Conservation (phyloP, 2,797 vertebrate genomes). For the Anguilla marmorata region DNA sequence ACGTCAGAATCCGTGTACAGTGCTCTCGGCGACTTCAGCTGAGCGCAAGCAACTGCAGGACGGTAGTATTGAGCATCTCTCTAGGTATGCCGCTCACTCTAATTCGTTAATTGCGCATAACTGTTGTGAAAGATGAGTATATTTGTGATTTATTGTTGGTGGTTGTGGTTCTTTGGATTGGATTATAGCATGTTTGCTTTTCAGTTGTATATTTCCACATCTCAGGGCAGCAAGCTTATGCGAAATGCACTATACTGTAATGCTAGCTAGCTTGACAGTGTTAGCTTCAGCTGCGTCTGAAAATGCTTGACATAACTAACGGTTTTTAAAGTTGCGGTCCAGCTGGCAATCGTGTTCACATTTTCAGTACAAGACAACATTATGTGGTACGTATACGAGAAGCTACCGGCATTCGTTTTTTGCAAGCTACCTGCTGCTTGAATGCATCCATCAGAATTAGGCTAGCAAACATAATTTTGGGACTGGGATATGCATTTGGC, state of each 20-base stretch:
- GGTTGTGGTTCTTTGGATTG: background rate
- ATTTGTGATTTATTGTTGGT: background rate
- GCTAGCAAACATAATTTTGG: constrained; percentile 21
- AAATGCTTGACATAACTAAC: constrained; percentile 24
- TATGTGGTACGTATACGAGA: constrained; percentile 11
- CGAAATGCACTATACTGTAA: background rate
- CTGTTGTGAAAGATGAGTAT: background rate
- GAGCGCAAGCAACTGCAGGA: constrained; percentile 40
- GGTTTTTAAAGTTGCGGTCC: constrained; percentile 27
- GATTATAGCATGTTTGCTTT: background rate
- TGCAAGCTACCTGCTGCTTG: background rate
- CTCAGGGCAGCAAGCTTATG: background rate
- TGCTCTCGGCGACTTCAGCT: constrained; percentile 40
- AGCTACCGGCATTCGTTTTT: background rate
- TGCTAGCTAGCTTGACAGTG: background rate
- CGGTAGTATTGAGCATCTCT: constrained; percentile 39
- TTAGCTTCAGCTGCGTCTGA: constrained; percentile 29
- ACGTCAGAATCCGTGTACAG: constrained; percentile 33
- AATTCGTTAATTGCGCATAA: background rate
- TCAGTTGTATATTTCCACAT: background rate
- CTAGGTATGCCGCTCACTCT: constrained; percentile 38
- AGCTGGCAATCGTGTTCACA: constrained; percentile 1
- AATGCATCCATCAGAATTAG: background rate
- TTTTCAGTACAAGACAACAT: background rate
- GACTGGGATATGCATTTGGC: constrained; percentile 12